phyloP scores from a whole-genome alignment of 2,888 invertebrate species.

The Odontothrips loti region DNA sequence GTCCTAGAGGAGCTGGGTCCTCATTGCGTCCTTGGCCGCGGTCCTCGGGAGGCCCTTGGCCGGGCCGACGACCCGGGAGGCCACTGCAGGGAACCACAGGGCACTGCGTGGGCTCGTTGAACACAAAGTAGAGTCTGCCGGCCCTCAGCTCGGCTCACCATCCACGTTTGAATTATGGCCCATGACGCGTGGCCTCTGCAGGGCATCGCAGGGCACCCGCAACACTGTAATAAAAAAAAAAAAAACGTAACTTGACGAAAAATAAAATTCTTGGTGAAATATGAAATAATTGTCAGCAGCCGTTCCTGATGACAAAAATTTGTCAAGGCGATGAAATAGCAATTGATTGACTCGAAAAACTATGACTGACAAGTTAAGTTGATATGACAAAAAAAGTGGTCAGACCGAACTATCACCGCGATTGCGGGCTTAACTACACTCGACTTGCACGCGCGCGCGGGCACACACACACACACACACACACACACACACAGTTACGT shows the following conservation, averaged over 20 bases:
- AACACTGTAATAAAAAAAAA: neutral
- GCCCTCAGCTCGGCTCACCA: neutral
- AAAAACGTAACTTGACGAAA: neutral
- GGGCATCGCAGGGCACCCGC: neutral
- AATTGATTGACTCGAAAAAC: no score
- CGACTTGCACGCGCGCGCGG: no score
- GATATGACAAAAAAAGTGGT: no score
- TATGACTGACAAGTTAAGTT: no score
- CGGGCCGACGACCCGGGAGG: neutral
- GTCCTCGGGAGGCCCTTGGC: neutral
- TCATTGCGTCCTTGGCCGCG: neutral
- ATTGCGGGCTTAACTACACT: neutral
- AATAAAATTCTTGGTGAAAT: neutral
- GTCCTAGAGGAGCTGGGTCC: neutral
- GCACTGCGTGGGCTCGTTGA: neutral
- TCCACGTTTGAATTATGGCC: slow-evolving; percentile 12
- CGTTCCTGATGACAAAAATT: no score
- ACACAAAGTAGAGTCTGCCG: neutral
- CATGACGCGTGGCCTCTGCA: neutral
- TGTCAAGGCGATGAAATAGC: no score
- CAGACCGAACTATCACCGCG: no score
- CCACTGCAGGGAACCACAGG: neutral
- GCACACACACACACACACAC: no score
- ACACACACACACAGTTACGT: neutral
- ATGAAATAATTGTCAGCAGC: no score